Conservation (phyloP, 2,113 vertebrate genomes). For the Protobothrops mucrosquamatus region DNA sequence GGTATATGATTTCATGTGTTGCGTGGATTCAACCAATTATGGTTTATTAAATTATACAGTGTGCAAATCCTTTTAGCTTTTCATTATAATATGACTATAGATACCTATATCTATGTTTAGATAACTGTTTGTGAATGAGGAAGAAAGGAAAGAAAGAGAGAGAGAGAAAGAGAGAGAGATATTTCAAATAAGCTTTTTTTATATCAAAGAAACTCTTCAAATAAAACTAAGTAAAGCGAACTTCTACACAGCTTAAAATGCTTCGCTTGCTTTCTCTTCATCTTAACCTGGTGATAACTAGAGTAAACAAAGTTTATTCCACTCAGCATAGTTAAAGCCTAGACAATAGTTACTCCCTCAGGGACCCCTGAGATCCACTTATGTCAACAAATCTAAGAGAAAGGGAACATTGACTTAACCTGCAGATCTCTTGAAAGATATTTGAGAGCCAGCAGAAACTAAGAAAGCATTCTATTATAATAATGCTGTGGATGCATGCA, state of each 20-base stretch:
- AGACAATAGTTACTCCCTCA: neutral
- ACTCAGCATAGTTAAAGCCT: neutral
- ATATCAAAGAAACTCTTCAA: neutral
- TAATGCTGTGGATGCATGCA: neutral
- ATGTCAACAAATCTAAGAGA: neutral
- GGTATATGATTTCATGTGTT: neutral
- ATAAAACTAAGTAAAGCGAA: neutral
- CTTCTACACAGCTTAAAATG: neutral
- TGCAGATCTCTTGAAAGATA: neutral
- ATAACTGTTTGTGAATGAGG: neutral
- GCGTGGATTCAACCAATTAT: neutral
- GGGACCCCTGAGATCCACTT: neutral
- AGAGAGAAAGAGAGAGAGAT: neutral
- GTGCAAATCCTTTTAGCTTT: neutral
- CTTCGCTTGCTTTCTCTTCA: neutral
- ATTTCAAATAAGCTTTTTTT: neutral
- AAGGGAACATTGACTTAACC: neutral
- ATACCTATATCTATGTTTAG: neutral
- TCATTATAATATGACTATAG: neutral
- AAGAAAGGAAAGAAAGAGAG: neutral
- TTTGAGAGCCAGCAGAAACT: neutral
- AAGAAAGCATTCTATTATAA: neutral
- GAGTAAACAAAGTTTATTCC: neutral
- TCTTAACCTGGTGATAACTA: neutral
- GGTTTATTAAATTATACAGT: neutral